These are phyloP conservation scores for Agonopterix alstromeriana DNA, from an alignment of 2,888 invertebrate species.

Conservation along the genomic window DNA sequence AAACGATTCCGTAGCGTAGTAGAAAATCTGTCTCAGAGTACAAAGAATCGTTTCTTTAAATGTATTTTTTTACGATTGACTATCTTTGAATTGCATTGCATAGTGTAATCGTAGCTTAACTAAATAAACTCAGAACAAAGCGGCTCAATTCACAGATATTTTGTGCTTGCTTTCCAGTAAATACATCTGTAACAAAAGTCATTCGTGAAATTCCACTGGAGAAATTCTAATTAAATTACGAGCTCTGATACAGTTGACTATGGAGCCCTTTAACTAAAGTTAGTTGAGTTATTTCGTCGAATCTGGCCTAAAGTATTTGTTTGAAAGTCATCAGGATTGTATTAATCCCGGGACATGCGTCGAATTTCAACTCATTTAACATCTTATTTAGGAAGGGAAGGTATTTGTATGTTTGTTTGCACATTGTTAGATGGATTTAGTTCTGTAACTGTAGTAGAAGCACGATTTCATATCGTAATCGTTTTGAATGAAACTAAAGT, in stretches of 20 bases:
- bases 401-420: too few species aligned
- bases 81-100: neutral
- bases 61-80: neutral
- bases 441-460: too few species aligned
- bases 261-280: conserved; percentile 55
- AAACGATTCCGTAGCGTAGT: too few species aligned
- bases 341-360: conserved; percentile 33
- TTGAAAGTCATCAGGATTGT: conserved; percentile 39
- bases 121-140: conserved; percentile 23
- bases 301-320: conserved; percentile 54
- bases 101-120: neutral
- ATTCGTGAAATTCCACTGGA: conserved; percentile 53
- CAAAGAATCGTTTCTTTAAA: too few species aligned
- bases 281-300: conserved; percentile 50
- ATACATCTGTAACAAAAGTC: conserved; percentile 48
- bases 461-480: too few species aligned
- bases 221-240: conserved; percentile 62
- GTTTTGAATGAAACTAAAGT: too few species aligned
- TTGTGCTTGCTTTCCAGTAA: conserved; percentile 26
- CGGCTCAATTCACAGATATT: conserved; percentile 25
- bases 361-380: conserved; percentile 30
- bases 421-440: too few species aligned
- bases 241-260: conserved; percentile 47
- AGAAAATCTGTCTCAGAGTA: too few species aligned
- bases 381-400: conserved; percentile 19